phyloP scores from a whole-genome alignment of 2,797 vertebrate species.

The Platyrinchus mystaceus region DNA sequence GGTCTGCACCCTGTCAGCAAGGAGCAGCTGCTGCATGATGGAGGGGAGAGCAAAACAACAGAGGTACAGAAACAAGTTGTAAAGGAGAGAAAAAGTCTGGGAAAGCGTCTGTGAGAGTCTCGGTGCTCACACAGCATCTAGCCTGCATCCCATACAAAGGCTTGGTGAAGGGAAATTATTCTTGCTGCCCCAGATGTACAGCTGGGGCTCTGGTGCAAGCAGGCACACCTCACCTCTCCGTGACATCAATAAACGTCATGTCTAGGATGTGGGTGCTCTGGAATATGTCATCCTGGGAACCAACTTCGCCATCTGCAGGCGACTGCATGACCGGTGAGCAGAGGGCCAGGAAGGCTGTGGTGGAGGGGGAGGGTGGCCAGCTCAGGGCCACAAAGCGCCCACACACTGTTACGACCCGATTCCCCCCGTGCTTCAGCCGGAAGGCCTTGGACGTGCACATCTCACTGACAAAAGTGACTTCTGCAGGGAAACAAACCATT shows the following conservation, averaged over 20 bases:
- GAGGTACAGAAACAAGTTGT: neutral
- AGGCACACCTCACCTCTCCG: conserved; percentile 74
- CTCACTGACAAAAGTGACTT: conserved; percentile 78
- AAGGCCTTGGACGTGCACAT: conserved; percentile 82
- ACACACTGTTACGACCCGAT: conserved; percentile 73
- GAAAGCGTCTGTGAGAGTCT: neutral
- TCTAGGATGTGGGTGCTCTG: conserved; percentile 77
- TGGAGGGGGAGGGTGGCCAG: neutral
- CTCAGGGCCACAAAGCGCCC: conserved; percentile 70
- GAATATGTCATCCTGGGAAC: conserved; percentile 57
- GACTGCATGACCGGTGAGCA: conserved; percentile 74
- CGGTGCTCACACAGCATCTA: accelerated
- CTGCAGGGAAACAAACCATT: conserved; percentile 37
- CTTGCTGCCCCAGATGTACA: neutral
- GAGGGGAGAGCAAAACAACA: neutral
- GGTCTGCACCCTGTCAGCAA: neutral
- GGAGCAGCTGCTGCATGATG: neutral
- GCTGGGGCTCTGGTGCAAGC: neutral
- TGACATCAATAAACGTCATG: conserved; percentile 77
- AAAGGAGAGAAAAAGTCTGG: neutral
- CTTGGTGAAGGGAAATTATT: neutral
- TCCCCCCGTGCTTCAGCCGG: conserved; percentile 69
- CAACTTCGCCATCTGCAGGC: accelerated
- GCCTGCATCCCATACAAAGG: neutral
- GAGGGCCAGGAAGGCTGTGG: conserved; percentile 77